Percentiles rank a stretch among this genome's conserved stretches.
Conservation (phyloP, 2,113 vertebrate species). For the Aphelocoma coerulescens region DNA sequence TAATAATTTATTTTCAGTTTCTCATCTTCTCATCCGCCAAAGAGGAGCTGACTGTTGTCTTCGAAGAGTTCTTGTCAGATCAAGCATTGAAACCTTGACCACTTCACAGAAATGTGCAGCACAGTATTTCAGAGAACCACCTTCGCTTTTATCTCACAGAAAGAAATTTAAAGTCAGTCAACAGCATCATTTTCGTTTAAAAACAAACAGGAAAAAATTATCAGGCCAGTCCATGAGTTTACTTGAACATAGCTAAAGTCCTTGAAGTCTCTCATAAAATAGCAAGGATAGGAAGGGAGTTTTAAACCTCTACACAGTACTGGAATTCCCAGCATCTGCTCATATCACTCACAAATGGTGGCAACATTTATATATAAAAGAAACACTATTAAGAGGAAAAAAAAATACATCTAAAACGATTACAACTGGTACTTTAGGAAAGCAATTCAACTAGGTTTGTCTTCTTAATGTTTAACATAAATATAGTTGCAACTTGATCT, state of each 20-base stretch:
- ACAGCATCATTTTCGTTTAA: not conserved
- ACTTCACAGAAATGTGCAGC: constrained; percentile 45
- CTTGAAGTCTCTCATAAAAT: constrained; percentile 14
- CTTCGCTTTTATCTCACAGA: constrained; percentile 29
- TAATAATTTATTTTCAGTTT: constrained; percentile 46
- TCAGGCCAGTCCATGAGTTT: constrained; percentile 34
- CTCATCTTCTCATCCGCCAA: not conserved
- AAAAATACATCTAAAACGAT: constrained; percentile 62
- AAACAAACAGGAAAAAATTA: not conserved
- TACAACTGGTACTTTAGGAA: constrained; percentile 56
- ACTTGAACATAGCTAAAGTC: constrained; percentile 28
- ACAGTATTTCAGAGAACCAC: not conserved
- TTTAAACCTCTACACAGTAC: constrained; percentile 32
- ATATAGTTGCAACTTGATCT: constrained; percentile 76
- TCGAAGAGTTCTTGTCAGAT: constrained; percentile 46
- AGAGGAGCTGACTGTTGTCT: constrained; percentile 21
- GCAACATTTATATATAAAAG: constrained; percentile 55
- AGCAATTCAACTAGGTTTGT: constrained; percentile 65
- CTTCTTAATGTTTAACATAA: constrained; percentile 73
- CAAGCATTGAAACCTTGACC: constrained; percentile 48
- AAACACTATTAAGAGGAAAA: constrained; percentile 27
- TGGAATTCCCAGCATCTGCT: constrained; percentile 51
- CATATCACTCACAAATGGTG: constrained; percentile 32
- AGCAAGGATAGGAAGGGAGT: constrained; percentile 42
- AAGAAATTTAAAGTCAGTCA: not conserved